phyloP scores from a whole-genome alignment of 2,113 vertebrate species.

The Plestiodon gilberti region DNA sequence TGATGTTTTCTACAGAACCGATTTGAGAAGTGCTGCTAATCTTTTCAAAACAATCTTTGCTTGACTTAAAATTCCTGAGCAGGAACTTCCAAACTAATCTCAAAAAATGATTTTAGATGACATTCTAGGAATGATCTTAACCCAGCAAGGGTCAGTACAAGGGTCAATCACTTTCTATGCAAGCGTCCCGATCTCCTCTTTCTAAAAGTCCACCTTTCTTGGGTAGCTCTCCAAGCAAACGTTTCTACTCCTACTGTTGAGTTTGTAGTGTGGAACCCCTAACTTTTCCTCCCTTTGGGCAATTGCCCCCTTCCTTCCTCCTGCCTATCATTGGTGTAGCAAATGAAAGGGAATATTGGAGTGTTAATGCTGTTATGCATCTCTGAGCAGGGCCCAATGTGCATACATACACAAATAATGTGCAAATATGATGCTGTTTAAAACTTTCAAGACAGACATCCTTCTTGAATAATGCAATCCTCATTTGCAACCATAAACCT shows the following conservation, averaged over 20 bases:
- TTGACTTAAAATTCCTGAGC: not conserved
- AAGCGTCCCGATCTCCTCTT: not conserved
- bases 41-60: not conserved
- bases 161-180: not conserved
- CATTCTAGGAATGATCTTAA: not conserved
- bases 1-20: not conserved
- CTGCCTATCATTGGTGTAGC: not conserved
- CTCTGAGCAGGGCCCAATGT: not conserved
- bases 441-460: not conserved
- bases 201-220: no score
- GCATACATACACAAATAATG: not conserved
- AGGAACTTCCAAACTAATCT: no score
- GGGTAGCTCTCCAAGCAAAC: not conserved
- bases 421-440: not conserved
- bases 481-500: constrained; percentile 17
- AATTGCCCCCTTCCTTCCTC: no score
- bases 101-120: not conserved
- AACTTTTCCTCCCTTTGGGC: not conserved
- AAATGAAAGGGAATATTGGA: not conserved
- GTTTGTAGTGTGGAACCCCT: not conserved
- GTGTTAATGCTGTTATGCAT: not conserved
- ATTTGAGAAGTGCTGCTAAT: not conserved
- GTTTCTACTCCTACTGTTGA: not conserved
- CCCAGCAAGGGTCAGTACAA: not conserved
- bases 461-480: constrained; percentile 20